Evolutionary conservation across 2,797 vertebrate genomes (phyloP), one percentile per base, ranked within the genome.

Genomic region (Vultur gryphus): DNA sequence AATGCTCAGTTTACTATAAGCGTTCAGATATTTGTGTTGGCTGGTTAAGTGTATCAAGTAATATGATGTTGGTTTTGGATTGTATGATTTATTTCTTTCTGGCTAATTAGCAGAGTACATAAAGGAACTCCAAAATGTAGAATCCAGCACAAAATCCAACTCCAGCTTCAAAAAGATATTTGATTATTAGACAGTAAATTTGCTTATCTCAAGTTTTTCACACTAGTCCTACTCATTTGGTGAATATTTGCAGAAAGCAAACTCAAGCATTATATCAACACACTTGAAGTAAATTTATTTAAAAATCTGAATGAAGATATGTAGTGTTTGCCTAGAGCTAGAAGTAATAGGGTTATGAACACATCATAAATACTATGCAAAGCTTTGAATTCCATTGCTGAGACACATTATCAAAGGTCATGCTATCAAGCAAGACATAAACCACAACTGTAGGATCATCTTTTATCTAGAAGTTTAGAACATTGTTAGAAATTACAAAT

Each of bases 281-380:
- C 26, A 65, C 43, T 92, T 90, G 59, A 94, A 95, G 87, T 75
- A 93, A 95, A 92, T 91, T 78, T 92, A 67, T 96, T 95, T 95
- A 9, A 62, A 97, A 96, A 92, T 95, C 44, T 77, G 57, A 93
- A 90, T 84, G 41, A 75, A 89, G 82, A 92, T 89, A 92, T 33
- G 31, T 48, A 72, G 46, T 92, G 69, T 95, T 97, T 93, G 80
- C 78, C 65, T 80, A 95, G 48, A 84, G 51, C 69, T 78, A 66
- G 69, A 86, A 87, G 84, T 54, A 94, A 86, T 58, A 58, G 13
- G 44, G 72, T 86, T 95, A 96, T 96, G 97, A 95, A 96, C 92
- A 95, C 78, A 95, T 97, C 91, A 39, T 97, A 98, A 98, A 98
- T 95, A 96, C 86, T 97, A 83, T 87, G 85, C 94, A 97, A 97